A percentile compares a stretch with the other conserved stretches of the same genome.
Conservation (phyloP, 2,797 vertebrate genomes). For the Pteropus rufus region DNA sequence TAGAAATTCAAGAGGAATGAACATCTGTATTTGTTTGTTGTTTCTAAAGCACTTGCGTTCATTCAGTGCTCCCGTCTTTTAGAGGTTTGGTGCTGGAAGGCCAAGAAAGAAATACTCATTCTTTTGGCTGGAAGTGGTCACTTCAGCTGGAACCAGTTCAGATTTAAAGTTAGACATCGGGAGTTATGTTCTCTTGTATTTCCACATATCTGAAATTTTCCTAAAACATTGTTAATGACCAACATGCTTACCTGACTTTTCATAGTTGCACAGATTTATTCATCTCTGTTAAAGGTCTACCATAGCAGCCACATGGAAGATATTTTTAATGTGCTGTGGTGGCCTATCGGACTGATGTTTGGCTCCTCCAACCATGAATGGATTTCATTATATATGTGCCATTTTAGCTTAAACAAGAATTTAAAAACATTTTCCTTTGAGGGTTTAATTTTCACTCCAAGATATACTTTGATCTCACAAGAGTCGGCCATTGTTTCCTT, state of each 20-base stretch:
- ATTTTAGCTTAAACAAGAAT: background rate
- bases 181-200: background rate
- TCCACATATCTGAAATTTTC: background rate
- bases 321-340: background rate
- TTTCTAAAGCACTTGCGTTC: background rate
- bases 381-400: background rate
- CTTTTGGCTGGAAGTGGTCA: background rate
- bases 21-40: background rate
- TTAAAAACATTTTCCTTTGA: background rate
- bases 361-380: background rate
- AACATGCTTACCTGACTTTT: background rate
- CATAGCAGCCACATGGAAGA: background rate
- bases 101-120: background rate
- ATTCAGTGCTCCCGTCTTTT: background rate
- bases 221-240: background rate
- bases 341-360: background rate
- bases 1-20: background rate
- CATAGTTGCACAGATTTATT: background rate
- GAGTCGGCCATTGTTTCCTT: background rate
- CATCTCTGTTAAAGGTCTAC: background rate
- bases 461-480: background rate
- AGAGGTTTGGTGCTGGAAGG: background rate
- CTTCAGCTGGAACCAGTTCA: background rate
- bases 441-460: background rate
- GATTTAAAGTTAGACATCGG: background rate